Base-by-base conservation (phyloP, 1,140 invertebrate species). In the Drosophila repleta region DNA sequence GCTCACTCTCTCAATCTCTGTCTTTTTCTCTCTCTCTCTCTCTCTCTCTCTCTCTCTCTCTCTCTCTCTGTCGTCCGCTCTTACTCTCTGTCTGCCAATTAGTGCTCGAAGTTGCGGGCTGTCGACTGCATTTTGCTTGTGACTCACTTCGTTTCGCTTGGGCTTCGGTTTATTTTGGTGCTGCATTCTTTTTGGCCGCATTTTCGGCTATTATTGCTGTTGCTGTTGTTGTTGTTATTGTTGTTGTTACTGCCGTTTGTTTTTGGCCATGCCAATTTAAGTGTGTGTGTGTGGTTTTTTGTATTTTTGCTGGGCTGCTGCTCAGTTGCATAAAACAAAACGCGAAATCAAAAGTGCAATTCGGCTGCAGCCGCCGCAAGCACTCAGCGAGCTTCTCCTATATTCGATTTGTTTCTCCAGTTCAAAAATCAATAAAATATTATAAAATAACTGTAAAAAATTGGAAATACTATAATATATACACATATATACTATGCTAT, bases 151-250 rank as follows among this genome's bases (percentile, higher is more conserved):
- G 17, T 35, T 62, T 62, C 53, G 65, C 66, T 69, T 78, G 51
- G 76, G 69, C 41, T 81, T 83, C 66, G 71, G 75, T 83, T 82
- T 83, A 83, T 84, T 85, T 85, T 85, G 82, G 81, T 85, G 74
- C 82, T 87, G 82, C 81, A 74, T 85, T 80, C 81, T 74, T 77
- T 87, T 84, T 85, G 76, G 73, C 73, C 76, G 80, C 76, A 62
- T 81, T 85, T 85, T 73, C 74, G 77, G 56, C 60, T 61, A 15
- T n/a, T 11, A 3, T 37, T 37, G 6, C 13, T 8, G 37, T 6
- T 75, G 46, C 49, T 49, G 32, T 65, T 79, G 78, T 63, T 18
- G 61, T 39, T 41, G 57, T 57, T 64, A 21, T 61, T 58, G 18
- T 32, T 43, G 39, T 49, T 69, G 65, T 68, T 69, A 49, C 32